These are phyloP conservation scores for Whitmania pigra DNA, from an alignment of 1,140 invertebrate species.

Conservation along the genomic window DNA sequence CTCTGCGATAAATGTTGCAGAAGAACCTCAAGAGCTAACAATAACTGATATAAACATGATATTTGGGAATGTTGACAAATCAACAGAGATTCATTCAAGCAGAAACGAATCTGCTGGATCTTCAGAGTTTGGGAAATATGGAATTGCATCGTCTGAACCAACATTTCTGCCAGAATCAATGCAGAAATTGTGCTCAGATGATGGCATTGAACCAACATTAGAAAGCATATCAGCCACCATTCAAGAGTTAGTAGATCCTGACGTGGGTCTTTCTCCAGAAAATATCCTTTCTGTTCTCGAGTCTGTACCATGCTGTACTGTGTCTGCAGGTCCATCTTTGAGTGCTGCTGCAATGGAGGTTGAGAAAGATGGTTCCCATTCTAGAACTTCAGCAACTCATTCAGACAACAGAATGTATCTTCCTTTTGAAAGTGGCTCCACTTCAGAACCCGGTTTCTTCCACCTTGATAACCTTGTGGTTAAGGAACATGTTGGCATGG, in stretches of 20 bases:
- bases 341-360: too few species aligned
- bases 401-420: too few species aligned
- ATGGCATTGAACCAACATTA: constrained; percentile 9
- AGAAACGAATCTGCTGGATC: too few species aligned
- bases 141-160: neutral
- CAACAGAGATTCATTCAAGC: neutral
- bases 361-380: too few species aligned
- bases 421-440: too few species aligned
- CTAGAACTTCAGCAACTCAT: too few species aligned
- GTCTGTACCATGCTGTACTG: neutral
- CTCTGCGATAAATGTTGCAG: neutral
- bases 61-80: neutral
- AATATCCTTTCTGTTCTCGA: constrained; percentile 11
- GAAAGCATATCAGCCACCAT: constrained; percentile 1
- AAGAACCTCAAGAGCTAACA: constrained; percentile 4
- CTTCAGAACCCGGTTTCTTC: too few species aligned
- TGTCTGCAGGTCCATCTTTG: neutral
- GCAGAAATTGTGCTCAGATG: constrained; percentile 6
- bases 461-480: too few species aligned
- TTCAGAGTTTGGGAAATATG: neutral
- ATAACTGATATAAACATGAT: constrained; percentile 11
- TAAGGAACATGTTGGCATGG: too few species aligned
- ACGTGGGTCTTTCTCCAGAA: neutral
- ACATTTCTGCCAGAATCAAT: neutral
- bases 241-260: constrained; percentile 8